Evolutionary conservation across 2,797 vertebrate genomes (phyloP).

Genomic region (Petrocephalus sullivani): DNA sequence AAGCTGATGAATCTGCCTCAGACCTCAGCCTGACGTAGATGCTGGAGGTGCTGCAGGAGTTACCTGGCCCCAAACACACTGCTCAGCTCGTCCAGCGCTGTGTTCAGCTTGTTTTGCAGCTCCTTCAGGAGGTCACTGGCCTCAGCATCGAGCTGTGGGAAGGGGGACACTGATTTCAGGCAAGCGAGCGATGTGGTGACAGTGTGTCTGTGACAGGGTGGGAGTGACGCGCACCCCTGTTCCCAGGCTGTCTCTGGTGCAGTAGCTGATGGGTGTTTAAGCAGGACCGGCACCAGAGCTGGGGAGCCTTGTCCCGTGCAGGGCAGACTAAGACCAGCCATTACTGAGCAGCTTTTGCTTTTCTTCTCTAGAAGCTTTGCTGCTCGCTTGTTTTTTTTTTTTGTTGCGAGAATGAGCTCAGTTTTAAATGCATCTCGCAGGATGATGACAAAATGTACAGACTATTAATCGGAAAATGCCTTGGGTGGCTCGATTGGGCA

Average conservation of each 20-base stretch:
- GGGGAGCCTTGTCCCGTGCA: not conserved
- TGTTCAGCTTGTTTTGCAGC: slow-evolving; percentile 87
- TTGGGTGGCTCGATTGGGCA: not conserved
- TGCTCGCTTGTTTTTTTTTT: not conserved
- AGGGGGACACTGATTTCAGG: slow-evolving; percentile 38
- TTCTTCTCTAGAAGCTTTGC: not conserved
- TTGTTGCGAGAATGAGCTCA: not conserved
- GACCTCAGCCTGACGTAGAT: not conserved
- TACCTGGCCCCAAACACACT: slow-evolving; percentile 84
- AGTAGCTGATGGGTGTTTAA: not conserved
- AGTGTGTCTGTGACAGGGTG: too few relatives aligned
- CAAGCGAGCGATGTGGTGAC: not conserved
- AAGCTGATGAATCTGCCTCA: not conserved
- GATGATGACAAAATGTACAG: not conserved
- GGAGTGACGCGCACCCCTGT: not conserved
- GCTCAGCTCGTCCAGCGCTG: slow-evolving; percentile 86
- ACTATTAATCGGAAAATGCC: not conserved
- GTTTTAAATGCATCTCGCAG: not conserved
- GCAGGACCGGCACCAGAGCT: not conserved
- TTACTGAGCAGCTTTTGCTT: not conserved
- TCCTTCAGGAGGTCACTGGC: slow-evolving; percentile 86
- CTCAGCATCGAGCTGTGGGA: slow-evolving; percentile 83
- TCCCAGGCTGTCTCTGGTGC: not conserved
- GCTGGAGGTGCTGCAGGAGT: slow-evolving; percentile 21
- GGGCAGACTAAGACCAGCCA: not conserved